These are phyloP conservation scores for Drosophila dunni DNA, from an alignment of 1,140 invertebrate genomes.

Conservation along the genomic window DNA sequence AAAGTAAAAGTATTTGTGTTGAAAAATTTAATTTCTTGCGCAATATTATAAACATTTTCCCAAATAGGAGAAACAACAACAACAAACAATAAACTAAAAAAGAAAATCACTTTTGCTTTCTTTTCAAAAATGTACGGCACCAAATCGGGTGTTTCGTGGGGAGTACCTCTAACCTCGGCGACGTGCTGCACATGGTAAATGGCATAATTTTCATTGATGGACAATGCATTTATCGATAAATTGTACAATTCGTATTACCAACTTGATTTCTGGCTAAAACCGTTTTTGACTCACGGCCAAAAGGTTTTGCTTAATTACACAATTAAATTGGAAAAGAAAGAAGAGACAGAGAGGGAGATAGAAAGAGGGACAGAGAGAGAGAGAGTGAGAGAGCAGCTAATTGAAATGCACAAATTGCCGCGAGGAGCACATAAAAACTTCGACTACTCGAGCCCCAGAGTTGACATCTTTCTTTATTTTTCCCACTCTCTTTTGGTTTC, in stretches of 20 bases:
- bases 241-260: constrained; percentile 13
- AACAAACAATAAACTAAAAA: constrained; percentile 10
- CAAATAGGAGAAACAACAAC: constrained; percentile 14
- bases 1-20: constrained; percentile 29
- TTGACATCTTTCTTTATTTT: constrained; percentile 29
- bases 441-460: constrained; percentile 16
- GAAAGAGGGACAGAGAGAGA: too few species aligned
- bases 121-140: constrained; percentile 40
- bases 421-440: constrained; percentile 57
- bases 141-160: constrained; percentile 42
- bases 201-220: constrained; percentile 12
- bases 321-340: constrained; percentile 11
- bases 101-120: constrained; percentile 68
- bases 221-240: constrained; percentile 37
- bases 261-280: constrained; percentile 34
- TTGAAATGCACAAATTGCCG: constrained; percentile 72
- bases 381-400: constrained; percentile 42
- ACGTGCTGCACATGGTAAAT: constrained; percentile 48
- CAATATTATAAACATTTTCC: constrained; percentile 30
- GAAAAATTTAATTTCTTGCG: constrained; percentile 38
- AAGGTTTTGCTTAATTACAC: constrained; percentile 47
- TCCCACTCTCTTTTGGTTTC: constrained; percentile 5
- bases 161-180: constrained; percentile 2
- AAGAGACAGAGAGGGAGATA: too few species aligned
- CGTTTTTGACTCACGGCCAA: constrained; percentile 39